phyloP scores from a whole-genome alignment of 2,797 vertebrate species.

The Thamnophis elegans region DNA sequence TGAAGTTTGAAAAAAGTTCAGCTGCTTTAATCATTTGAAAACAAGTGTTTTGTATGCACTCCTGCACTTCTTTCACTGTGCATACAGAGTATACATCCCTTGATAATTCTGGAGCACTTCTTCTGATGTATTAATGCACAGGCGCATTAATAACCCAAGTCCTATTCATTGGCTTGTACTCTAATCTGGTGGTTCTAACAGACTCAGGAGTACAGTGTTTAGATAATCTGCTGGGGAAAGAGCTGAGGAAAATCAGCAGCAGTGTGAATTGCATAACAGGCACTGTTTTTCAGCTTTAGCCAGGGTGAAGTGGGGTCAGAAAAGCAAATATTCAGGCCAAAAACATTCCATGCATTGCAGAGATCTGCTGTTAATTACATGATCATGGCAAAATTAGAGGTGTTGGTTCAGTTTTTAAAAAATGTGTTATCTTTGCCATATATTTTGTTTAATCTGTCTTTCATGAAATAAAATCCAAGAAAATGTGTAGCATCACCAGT shows the following conservation, averaged over 20 bases:
- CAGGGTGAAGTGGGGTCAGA: conserved; percentile 20
- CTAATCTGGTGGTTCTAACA: neutral
- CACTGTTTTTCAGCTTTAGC: conserved; percentile 20
- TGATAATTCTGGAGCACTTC: neutral
- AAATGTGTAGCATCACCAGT: neutral
- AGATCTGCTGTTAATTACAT: neutral
- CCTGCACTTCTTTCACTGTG: neutral
- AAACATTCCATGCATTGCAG: conserved; percentile 21
- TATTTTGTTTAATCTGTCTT: conserved; percentile 7
- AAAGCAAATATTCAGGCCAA: neutral
- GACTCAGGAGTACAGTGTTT: conserved; percentile 35
- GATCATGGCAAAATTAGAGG: neutral
- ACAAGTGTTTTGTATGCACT: neutral
- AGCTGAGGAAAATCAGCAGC: neutral
- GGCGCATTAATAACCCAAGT: neutral
- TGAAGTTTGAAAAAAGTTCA: neutral
- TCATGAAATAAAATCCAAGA: conserved; percentile 6
- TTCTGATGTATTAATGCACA: neutral
- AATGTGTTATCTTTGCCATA: neutral
- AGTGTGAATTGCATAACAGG: conserved; percentile 6
- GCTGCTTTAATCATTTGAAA: neutral
- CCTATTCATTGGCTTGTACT: conserved; percentile 30
- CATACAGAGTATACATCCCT: neutral
- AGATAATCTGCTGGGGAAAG: conserved; percentile 16
- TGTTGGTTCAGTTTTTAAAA: conserved; percentile 13